Base-by-base conservation (phyloP, 2,113 vertebrate genomes). In the Vombatus ursinus region DNA sequence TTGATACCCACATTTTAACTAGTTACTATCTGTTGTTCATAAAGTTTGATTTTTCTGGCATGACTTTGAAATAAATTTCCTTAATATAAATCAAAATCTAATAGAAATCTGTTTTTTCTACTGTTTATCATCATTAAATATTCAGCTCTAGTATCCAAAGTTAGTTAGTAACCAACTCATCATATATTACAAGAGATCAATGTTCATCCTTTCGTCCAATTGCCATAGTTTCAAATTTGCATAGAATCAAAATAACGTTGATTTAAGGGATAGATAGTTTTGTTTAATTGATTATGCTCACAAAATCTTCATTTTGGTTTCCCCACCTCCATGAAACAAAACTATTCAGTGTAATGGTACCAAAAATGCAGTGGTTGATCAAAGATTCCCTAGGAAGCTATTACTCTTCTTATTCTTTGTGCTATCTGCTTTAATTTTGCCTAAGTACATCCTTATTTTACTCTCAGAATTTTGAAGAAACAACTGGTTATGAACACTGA, bases 401-500 rank as follows among this genome's bases (percentile, higher is more conserved):
- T 84, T 84, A 44, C 16, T 84, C n/a, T 44, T 6, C 31, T 37
- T 37, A 68, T 68, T 61, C 26, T 12, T 37, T 68, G 61, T n/a
- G 31, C 5, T 68, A 68, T 1, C 37, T 68, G 3, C 3, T 91
- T 97, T 53, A 1, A 0, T 54, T 97, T 97, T 93, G 48, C 57
- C 14, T 89, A 50, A 52, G 3, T 94, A 96, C 95, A 91, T 92
- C 50, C 92, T 44, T 24, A 94, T 93, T 23, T 44, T 48, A 52
- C 2, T 44, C 37, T 93, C 37, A 96, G 9, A 47, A 92, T 3
- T 52, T 28, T 26, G 89, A 92, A 48, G 25, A 94, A 94, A 54
- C 2, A 61, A 0, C 0, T 96, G 10, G 12, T 53, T 14, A 95
- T 93, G 26, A 91, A 52, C 0, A 37, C 95, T 44, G 22, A 25